Percentiles rank a stretch among this genome's conserved stretches.
These are phyloP conservation scores for Semotilus atromaculatus DNA, from an alignment of 2,797 vertebrate species.

Conservation along the genomic window DNA sequence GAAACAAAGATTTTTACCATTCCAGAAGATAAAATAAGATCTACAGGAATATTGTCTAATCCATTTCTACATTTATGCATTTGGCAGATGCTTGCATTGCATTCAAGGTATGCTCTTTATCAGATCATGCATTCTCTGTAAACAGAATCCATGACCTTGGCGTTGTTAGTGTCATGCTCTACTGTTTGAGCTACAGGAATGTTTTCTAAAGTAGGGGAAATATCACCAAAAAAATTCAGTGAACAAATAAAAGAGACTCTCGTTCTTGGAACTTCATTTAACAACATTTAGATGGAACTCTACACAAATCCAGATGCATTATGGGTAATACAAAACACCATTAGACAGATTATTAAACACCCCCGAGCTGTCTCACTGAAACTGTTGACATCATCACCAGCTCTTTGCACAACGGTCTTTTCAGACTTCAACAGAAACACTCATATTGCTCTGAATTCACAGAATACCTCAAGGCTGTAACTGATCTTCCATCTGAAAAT, in stretches of 20 bases:
- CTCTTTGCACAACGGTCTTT: conserved; percentile 35
- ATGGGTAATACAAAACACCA: background rate
- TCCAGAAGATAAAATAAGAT: conserved; percentile 2
- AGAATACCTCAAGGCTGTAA: conserved; percentile 30
- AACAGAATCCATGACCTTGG: background rate
- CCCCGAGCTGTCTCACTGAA: conserved; percentile 30
- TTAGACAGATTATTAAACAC: conserved; percentile 16
- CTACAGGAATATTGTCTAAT: background rate
- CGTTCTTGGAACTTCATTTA: background rate
- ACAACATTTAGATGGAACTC: background rate
- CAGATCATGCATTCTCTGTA: background rate
- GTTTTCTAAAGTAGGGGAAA: background rate
- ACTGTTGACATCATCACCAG: conserved; percentile 47
- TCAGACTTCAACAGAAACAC: conserved; percentile 17
- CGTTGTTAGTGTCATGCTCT: background rate
- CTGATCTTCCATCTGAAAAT: background rate
- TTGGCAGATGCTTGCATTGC: background rate
- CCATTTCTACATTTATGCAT: background rate
- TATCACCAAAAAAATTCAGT: background rate
- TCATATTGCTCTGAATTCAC: conserved; percentile 18
- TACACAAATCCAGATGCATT: conserved; percentile 25
- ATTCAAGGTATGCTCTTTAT: conserved; percentile 3
- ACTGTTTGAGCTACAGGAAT: background rate
- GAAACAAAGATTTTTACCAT: background rate
- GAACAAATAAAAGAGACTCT: background rate